phyloP scores from a whole-genome alignment of 1,140 invertebrate species.

The Drosophila dunni region DNA sequence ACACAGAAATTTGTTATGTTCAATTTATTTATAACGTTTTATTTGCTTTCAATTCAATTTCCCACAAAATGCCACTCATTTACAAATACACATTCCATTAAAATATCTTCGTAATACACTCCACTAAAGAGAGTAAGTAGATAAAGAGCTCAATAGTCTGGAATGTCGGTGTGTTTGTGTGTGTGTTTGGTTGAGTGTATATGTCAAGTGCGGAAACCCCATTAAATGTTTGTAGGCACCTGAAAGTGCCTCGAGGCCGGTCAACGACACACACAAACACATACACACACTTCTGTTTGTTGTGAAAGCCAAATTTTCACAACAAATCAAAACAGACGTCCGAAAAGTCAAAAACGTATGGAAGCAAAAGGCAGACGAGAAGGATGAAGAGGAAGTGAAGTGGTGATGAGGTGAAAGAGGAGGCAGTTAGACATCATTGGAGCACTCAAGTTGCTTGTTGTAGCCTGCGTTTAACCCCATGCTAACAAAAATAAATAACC shows the following conservation, averaged over 20 bases:
- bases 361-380: conserved; percentile 53
- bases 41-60: neutral
- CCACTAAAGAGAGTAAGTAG: conserved; percentile 17
- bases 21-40: conserved; percentile 6
- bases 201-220: conserved; percentile 80
- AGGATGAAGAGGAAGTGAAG: conserved; percentile 23
- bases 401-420: conserved; percentile 12
- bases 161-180: conserved; percentile 39
- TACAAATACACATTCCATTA: neutral
- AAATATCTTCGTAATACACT: conserved; percentile 35
- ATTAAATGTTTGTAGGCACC: conserved; percentile 76
- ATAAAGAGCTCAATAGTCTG: conserved; percentile 43
- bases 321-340: conserved; percentile 76
- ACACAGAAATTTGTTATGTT: neutral
- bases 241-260: conserved; percentile 43
- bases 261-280: conserved; percentile 16
- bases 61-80: conserved; percentile 5
- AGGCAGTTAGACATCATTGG: conserved; percentile 33
- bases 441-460: conserved; percentile 38
- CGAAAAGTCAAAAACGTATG: conserved; percentile 59
- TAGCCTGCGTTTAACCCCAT: conserved; percentile 43
- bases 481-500: conserved; percentile 58
- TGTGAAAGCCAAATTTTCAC: conserved; percentile 81
- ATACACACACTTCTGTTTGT: conserved; percentile 41
- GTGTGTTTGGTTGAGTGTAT: conserved; percentile 35